phyloP scores from a whole-genome alignment of 2,888 invertebrate genomes.

The Agonum fuliginosum region DNA sequence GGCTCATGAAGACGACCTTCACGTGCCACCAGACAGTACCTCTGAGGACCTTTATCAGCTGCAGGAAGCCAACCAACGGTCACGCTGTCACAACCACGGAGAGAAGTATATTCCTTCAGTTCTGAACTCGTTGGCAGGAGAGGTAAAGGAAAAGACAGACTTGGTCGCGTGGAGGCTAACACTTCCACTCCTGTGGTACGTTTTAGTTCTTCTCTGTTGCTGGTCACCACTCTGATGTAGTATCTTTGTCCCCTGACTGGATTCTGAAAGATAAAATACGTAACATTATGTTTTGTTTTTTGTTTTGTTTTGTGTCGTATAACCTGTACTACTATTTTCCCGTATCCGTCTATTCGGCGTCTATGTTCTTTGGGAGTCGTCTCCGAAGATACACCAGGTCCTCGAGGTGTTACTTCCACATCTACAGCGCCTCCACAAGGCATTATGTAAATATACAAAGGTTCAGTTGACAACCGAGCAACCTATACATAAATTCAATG shows the following conservation, averaged over 20 bases:
- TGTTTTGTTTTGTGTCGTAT: too few relatives aligned
- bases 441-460: conserved; percentile 73
- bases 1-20: conserved; percentile 68
- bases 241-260: conserved; percentile 73
- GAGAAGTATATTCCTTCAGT: conserved; percentile 74
- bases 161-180: conserved; percentile 73
- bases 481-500: conserved; percentile 64
- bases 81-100: conserved; percentile 74
- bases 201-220: conserved; percentile 74
- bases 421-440: conserved; percentile 76
- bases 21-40: conserved; percentile 72
- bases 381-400: background rate
- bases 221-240: conserved; percentile 73
- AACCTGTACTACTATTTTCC: conserved; percentile 68
- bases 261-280: conserved; percentile 68
- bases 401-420: conserved; percentile 72
- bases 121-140: conserved; percentile 74
- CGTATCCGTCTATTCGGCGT: conserved; percentile 73
- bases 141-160: conserved; percentile 74
- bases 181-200: conserved; percentile 75
- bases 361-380: conserved; percentile 69
- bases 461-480: conserved; percentile 64
- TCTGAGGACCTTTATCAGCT: conserved; percentile 70
- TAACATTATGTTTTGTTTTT: too few relatives aligned
- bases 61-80: conserved; percentile 77